Conservation (phyloP, 2,888 invertebrate species). For the Drosophila koepferae region DNA sequence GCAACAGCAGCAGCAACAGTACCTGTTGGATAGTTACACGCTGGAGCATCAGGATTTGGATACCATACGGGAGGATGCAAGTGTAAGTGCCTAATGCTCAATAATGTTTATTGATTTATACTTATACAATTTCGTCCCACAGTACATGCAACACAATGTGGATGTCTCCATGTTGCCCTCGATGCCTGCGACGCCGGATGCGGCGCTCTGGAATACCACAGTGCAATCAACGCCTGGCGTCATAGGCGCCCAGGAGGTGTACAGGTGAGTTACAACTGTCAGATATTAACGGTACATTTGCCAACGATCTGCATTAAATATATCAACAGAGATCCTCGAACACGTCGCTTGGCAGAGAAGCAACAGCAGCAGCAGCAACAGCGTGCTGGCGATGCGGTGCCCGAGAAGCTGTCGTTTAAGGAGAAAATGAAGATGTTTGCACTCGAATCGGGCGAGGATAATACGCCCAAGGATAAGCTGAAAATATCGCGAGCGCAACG, state of each 20-base stretch:
- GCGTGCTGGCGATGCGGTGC: constrained; percentile 86
- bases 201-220: constrained; percentile 84
- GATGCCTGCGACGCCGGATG: constrained; percentile 89
- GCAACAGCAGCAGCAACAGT: constrained; percentile 58
- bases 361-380: constrained; percentile 88
- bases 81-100: constrained; percentile 85
- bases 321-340: constrained; percentile 92
- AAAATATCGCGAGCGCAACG: constrained; percentile 98
- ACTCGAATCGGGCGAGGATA: constrained; percentile 96
- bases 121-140: background rate
- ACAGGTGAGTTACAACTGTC: constrained; percentile 87
- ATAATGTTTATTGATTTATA: background rate
- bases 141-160: constrained; percentile 86
- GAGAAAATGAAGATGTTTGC: constrained; percentile 99
- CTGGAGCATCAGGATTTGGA: constrained; percentile 81
- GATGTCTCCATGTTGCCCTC: constrained; percentile 92
- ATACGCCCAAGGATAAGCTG: constrained; percentile 97
- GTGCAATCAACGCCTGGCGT: constrained; percentile 94
- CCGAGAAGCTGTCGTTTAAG: constrained; percentile 97
- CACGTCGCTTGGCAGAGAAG: constrained; percentile 94
- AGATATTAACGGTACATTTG: background rate
- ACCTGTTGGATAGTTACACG: constrained; percentile 63
- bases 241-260: constrained; percentile 99
- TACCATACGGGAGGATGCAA: constrained; percentile 91
- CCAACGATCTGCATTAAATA: background rate